These are phyloP conservation scores for Lamellibrachia columna DNA, from an alignment of 2,888 invertebrate genomes.

Conservation along the genomic window DNA sequence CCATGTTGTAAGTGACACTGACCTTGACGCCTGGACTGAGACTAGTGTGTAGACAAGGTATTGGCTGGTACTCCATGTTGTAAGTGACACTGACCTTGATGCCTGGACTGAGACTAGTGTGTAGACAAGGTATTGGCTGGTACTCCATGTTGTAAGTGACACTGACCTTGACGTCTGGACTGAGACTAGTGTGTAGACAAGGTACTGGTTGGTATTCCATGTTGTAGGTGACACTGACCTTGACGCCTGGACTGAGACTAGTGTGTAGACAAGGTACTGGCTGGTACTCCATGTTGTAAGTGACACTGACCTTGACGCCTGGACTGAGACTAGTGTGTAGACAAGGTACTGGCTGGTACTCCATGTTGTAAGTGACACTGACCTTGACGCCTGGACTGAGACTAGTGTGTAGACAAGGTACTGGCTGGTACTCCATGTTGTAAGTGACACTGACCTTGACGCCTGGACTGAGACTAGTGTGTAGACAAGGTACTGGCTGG, in stretches of 20 bases:
- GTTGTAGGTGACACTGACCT: neutral
- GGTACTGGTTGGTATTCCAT: neutral
- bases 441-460: conserved; percentile 59
- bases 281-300: neutral
- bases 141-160: neutral
- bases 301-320: neutral
- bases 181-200: neutral
- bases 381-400: neutral
- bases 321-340: neutral
- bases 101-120: too few species aligned
- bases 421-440: neutral
- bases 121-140: neutral
- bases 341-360: neutral
- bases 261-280: neutral
- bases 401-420: neutral
- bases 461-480: conserved; percentile 62
- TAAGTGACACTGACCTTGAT: neutral
- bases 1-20: neutral
- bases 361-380: neutral
- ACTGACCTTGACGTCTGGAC: neutral
- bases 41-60: neutral
- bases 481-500: conserved; percentile 66
- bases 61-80: neutral
- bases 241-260: neutral
- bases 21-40: neutral